A percentile compares a stretch with the other conserved stretches of the same genome.
Evolutionary conservation across 2,113 vertebrate species (phyloP).

Genomic region (Chinchilla lanigera): DNA sequence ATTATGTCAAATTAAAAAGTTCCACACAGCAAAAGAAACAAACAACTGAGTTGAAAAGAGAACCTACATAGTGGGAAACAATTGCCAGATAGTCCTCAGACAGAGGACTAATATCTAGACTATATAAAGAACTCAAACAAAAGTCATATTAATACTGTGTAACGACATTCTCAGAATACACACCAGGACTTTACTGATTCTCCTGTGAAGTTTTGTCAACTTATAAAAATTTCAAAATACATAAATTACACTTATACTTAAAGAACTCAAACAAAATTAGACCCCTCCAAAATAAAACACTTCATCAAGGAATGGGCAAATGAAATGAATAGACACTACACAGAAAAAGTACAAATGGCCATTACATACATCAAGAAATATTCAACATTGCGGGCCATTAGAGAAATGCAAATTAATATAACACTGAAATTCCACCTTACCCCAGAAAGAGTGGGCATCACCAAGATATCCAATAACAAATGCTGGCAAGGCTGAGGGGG

Average conservation of each 20-base stretch:
- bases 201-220: neutral
- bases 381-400: neutral
- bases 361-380: neutral
- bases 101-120: neutral
- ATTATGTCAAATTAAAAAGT: neutral
- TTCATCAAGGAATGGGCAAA: neutral
- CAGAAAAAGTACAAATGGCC: neutral
- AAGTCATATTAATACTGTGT: conserved; percentile 21
- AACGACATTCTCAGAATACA: conserved; percentile 13
- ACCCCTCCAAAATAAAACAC: neutral
- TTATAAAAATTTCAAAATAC: conserved; percentile 44
- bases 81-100: neutral
- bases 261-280: neutral
- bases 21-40: neutral
- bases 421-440: neutral
- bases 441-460: neutral
- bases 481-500: neutral
- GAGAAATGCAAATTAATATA: neutral
- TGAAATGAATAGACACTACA: neutral
- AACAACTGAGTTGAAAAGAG: neutral
- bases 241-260: conserved; percentile 46
- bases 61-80: neutral
- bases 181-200: conserved; percentile 29
- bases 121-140: neutral
- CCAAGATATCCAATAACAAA: neutral